Evolutionary conservation across 23 tunicate genomes (phyloP), one percentile per base, ranked within the genome.

Genomic region (Trididemnum nubilum): DNA sequence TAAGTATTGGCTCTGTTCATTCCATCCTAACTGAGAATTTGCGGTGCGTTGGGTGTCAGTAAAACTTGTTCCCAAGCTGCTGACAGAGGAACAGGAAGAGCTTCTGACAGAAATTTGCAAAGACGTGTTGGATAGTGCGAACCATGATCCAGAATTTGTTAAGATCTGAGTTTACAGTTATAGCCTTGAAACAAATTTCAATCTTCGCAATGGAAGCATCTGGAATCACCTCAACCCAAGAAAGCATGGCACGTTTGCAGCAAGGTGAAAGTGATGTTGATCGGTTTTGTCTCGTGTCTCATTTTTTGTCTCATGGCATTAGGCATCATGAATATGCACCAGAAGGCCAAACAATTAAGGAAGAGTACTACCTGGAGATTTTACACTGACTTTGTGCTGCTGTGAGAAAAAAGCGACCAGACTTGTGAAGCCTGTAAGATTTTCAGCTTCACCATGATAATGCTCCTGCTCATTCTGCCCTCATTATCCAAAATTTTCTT

Each of bases 361-460:
- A 61, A 24, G 67, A 61, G 26, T 61, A 61, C 67, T 61, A 61
- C 67, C 67, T 61, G 67, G 28, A 61, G 67, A 26, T 61, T 61
- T 24, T 61, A 61, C 67, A 26, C n/a, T 26, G 67, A 23, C 67
- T 61, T 61, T 26, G 67, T 61, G 67, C 18, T 21, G 67, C 67
- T 61, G 67, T 12, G 67, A 23, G 29, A 61, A 61, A 26, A 61
- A 61, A 61, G 67, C 67, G 67, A 26, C 67, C 67, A 22, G 67
- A n/a, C 67, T 12, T 61, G 67, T 61, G 67, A 26, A 26, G 5
- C 18, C 26, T 26, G n/a, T 12, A 61, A 26, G n/a, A 61, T 61
- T 61, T 61, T 61, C 67, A 61, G 67, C 67, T 61, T 26, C 67
- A 61, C 67, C 67, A 61, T 61, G 67, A 61, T 26, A 61, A 61